Evolutionary conservation across 2,888 invertebrate species (phyloP).

Genomic region (Anthrax anthrax): DNA sequence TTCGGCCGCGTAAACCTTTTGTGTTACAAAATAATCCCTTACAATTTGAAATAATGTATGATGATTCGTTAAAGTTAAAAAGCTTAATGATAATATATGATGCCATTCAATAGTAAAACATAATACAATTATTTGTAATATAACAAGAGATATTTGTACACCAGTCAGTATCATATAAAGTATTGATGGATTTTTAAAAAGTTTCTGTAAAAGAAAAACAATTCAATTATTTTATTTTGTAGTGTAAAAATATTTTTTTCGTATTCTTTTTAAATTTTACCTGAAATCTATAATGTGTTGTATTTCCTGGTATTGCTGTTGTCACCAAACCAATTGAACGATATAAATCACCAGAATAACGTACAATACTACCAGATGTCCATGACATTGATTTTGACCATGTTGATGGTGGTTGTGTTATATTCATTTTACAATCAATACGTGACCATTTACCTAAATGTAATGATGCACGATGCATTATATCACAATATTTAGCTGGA

Average conservation of each 20-base stretch:
- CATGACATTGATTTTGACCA: slow-evolving; percentile 52
- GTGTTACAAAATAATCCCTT: slow-evolving; percentile 73
- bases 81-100: slow-evolving; percentile 70
- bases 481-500: slow-evolving; percentile 63
- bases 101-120: slow-evolving; percentile 81
- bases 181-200: slow-evolving; percentile 75
- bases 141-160: slow-evolving; percentile 53
- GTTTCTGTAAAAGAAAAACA: slow-evolving; percentile 44
- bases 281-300: slow-evolving; percentile 69
- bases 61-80: slow-evolving; percentile 81
- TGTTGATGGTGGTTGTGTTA: slow-evolving; percentile 18
- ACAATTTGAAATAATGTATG: slow-evolving; percentile 79
- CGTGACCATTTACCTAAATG: slow-evolving; percentile 57
- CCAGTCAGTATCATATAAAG: slow-evolving; percentile 59
- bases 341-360: slow-evolving; percentile 56
- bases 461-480: slow-evolving; percentile 74
- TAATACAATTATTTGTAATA: slow-evolving; percentile 64
- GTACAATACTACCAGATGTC: slow-evolving; percentile 60
- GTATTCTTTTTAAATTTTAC: too few relatives aligned
- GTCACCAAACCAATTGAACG: slow-evolving; percentile 65
- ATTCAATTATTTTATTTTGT: neutral
- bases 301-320: slow-evolving; percentile 76
- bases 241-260: slow-evolving; percentile 7
- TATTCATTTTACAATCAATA: slow-evolving; percentile 18
- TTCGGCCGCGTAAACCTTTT: slow-evolving; percentile 52